Conservation (phyloP, 2,797 vertebrate genomes). For the Acanthopagrus latus region DNA sequence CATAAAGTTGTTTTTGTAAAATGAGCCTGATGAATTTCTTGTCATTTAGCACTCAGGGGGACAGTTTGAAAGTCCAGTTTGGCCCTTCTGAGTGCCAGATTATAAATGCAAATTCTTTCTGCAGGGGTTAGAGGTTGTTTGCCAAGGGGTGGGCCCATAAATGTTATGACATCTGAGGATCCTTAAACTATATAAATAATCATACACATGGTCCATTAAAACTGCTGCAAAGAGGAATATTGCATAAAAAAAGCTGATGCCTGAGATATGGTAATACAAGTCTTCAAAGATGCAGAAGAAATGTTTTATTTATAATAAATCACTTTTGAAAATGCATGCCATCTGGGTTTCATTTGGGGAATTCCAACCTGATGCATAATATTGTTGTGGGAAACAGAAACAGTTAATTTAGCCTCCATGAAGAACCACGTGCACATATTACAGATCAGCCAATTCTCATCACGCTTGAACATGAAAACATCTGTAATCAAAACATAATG, state of each 20-base stretch:
- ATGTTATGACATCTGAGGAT: constrained; percentile 12
- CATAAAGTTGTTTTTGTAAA: no score
- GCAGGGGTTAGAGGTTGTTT: constrained; percentile 4
- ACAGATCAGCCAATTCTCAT: background rate
- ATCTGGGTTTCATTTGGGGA: constrained; percentile 24
- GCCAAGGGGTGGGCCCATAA: background rate
- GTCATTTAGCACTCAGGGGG: no score
- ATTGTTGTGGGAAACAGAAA: constrained; percentile 30
- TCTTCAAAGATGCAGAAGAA: constrained; percentile 36
- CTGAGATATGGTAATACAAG: constrained; percentile 26
- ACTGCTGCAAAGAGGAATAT: constrained; percentile 18
- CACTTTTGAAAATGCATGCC: constrained; percentile 24
- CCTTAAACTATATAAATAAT: constrained; percentile 40
- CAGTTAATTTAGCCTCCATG: constrained; percentile 4
- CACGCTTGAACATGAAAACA: background rate
- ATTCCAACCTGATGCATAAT: constrained; percentile 31
- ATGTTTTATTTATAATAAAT: constrained; percentile 55
- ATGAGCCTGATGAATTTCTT: no score
- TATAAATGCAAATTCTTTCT: constrained; percentile 1
- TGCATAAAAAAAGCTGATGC: constrained; percentile 36
- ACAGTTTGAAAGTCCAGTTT: constrained; percentile 13
- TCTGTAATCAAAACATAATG: background rate
- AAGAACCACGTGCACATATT: background rate
- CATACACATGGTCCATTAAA: constrained; percentile 18
- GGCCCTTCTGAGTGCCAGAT: background rate